Percentiles rank a stretch among this genome's conserved stretches.
Evolutionary conservation across 1,140 invertebrate species (phyloP).

Genomic region (Drosophila azteca): DNA sequence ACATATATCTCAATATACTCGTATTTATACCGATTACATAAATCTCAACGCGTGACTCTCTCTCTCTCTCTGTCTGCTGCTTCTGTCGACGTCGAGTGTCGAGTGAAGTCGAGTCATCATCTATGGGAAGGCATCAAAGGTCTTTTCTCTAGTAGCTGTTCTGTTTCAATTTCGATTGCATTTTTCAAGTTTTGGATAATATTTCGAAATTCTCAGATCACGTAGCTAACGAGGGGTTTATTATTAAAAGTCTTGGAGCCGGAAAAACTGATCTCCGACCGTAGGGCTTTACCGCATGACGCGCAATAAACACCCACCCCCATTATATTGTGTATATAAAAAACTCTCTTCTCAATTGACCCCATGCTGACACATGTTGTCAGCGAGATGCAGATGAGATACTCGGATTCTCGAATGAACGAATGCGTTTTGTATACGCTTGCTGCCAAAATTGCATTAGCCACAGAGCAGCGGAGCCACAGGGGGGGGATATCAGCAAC

Average conservation of each 20-base stretch:
- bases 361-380: no score
- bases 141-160: not conserved
- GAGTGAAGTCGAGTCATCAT: constrained; percentile 20
- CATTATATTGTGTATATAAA: not conserved
- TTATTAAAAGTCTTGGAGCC: no score
- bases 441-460: constrained; percentile 27
- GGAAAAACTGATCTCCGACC: no score
- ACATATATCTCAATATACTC: not conserved
- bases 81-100: not conserved
- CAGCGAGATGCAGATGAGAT: no score
- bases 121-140: constrained; percentile 27
- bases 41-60: constrained; percentile 22
- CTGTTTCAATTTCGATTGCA: not conserved
- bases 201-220: no score
- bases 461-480: not conserved
- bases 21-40: constrained; percentile 27
- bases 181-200: not conserved
- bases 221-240: no score
- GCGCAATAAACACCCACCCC: no score
- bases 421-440: constrained; percentile 4
- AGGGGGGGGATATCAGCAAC: no score
- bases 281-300: no score
- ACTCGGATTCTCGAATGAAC: no score
- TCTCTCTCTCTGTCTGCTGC: constrained; percentile 19
- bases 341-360: no score